Base-by-base conservation (phyloP, 2,888 invertebrate genomes). In the Drosophila mulleri region DNA sequence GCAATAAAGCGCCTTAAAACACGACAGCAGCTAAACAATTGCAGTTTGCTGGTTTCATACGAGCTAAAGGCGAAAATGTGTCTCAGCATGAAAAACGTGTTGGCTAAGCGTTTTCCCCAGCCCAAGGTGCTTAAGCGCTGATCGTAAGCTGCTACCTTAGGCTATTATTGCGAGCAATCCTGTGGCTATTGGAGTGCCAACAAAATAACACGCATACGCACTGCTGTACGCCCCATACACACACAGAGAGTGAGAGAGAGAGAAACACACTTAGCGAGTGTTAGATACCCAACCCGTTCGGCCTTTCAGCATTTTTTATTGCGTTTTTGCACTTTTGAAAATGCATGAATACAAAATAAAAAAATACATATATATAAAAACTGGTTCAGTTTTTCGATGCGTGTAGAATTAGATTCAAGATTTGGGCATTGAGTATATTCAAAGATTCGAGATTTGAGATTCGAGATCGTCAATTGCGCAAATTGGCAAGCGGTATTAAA, bases 151-250 rank as follows among this genome's bases (percentile, higher is more conserved):
- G 76, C 50, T 50, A 50, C 80, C 81, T 67, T 39, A 70, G 67
- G 77, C 80, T 69, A 80, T 80, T 63, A 72, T 72, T 67, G 67
- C 23, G 29, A 37, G 48, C 44, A 67, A 75, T 85, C 80, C 83
- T 83, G 74, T 53, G 67, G 74, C 68, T 67, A 60, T 72, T 63
- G 65, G 65, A 41, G 59, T 26, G 58, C 35, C 56, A 42, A 26
- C 50, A 20, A 58, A 75, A 70, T 58, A 86, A 47, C 75, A 83
- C 87, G 87, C 81, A 86, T 88, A 72, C 87, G 83, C 77, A 72
- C 57, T 70, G 83, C 75, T 77, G 65, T 68, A 67, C 56, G 48
- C 66, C 77, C 58, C 53, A 70, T 37, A 58, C 32, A 59, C 32
- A 48, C 41, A 44, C 42, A 44, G 9, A 9, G 1, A 32, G 5